phyloP scores from a whole-genome alignment of 2,888 invertebrate genomes.

The Bursaphelenchus okinawaensis region DNA sequence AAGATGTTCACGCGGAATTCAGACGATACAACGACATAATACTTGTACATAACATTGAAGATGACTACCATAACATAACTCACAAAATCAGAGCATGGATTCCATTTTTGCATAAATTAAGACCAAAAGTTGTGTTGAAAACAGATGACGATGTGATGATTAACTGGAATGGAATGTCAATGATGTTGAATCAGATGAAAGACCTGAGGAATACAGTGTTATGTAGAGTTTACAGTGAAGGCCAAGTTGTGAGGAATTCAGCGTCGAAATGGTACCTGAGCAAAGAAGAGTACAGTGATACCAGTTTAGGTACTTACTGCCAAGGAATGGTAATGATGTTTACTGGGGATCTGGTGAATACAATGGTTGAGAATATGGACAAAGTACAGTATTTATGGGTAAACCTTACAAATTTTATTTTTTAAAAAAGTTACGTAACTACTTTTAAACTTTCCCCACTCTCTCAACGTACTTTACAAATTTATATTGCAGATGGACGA shows the following conservation, averaged over 20 bases:
- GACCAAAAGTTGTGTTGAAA: constrained; percentile 25
- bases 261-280: constrained; percentile 37
- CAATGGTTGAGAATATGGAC: constrained; percentile 24
- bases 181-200: constrained; percentile 22
- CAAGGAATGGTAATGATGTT: constrained; percentile 42
- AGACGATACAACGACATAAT: constrained; percentile 12
- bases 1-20: neutral
- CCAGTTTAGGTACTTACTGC: constrained; percentile 33
- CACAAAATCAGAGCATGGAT: constrained; percentile 37
- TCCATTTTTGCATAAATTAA: constrained; percentile 13
- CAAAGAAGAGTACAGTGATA: constrained; percentile 28
- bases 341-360: constrained; percentile 26
- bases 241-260: constrained; percentile 29
- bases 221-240: constrained; percentile 32
- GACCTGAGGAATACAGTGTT: constrained; percentile 24
- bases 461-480: too few relatives aligned
- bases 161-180: constrained; percentile 21
- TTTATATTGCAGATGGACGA: constrained; percentile 45
- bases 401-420: neutral
- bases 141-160: constrained; percentile 37
- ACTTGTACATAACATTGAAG: constrained; percentile 21
- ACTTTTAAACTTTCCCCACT: too few relatives aligned
- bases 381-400: constrained; percentile 17
- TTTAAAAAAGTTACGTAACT: constrained; percentile 7
- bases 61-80: constrained; percentile 35